Percentiles rank a stretch among this genome's conserved stretches.
phyloP scores from a whole-genome alignment of 2,797 vertebrate species.

The Chromis chromis region DNA sequence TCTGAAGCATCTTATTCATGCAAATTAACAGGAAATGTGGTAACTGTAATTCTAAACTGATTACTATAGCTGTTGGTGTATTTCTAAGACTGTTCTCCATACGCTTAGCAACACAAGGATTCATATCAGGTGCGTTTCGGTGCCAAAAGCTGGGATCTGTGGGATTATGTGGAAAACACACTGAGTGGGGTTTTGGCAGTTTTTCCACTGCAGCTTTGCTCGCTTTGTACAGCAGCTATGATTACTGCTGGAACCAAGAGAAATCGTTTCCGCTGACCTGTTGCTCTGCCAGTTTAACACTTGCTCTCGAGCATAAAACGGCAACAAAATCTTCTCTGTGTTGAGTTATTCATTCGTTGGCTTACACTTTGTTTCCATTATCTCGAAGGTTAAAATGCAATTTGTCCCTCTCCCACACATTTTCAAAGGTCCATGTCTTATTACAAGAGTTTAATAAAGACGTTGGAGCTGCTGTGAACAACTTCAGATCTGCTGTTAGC shows the following conservation, averaged over 20 bases:
- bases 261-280: slow-evolving; percentile 19
- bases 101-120: neutral
- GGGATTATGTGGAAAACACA: slow-evolving; percentile 29
- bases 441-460: neutral
- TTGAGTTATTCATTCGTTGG: neutral
- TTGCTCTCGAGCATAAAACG: neutral
- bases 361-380: neutral
- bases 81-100: slow-evolving; percentile 4
- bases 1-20: too few species aligned
- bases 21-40: neutral
- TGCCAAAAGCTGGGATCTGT: slow-evolving; percentile 27
- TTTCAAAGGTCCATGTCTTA: neutral
- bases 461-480: neutral
- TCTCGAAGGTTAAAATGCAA: neutral
- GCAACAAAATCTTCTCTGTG: neutral
- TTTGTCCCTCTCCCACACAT: neutral
- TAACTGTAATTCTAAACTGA: slow-evolving; percentile 1
- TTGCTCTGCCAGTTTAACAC: slow-evolving; percentile 15
- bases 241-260: slow-evolving; percentile 20
- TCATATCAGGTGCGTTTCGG: slow-evolving; percentile 1
- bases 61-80: slow-evolving; percentile 5
- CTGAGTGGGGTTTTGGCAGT: slow-evolving; percentile 32
- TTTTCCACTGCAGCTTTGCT: slow-evolving; percentile 25
- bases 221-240: neutral
- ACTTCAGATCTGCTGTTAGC: slow-evolving; percentile 15